Conservation (phyloP, 2,797 vertebrate genomes). For the Heterohyrax brucei region DNA sequence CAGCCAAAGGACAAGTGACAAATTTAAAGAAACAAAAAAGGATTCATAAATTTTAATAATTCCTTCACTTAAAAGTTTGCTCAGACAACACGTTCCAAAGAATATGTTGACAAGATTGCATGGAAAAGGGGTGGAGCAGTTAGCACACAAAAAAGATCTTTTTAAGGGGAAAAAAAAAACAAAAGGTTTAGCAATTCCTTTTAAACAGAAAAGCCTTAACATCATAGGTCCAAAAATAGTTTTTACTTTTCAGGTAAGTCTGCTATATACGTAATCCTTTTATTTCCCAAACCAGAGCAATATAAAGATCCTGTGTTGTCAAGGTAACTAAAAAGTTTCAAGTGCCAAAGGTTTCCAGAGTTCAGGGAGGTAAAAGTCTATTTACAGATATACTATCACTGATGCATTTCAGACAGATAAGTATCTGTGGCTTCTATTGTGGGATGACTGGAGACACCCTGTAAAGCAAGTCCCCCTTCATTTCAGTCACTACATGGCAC, state of each 20-base stretch:
- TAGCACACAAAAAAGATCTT: background rate
- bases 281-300: background rate
- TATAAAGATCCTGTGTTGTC: background rate
- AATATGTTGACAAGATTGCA: background rate
- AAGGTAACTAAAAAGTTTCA: background rate
- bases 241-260: background rate
- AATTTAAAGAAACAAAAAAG: background rate
- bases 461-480: background rate
- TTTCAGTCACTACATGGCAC: background rate
- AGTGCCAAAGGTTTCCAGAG: background rate
- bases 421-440: background rate
- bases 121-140: background rate
- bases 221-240: background rate
- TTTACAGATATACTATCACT: too few relatives aligned
- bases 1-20: background rate
- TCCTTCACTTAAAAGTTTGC: background rate
- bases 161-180: background rate
- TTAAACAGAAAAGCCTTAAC: slow-evolving; percentile 15
- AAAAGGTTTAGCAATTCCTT: background rate
- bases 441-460: background rate
- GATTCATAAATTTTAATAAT: background rate
- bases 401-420: background rate
- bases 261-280: background rate
- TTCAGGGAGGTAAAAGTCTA: background rate
- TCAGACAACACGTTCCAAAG: background rate